Evolutionary conservation across 2,888 invertebrate genomes (phyloP), one percentile per base, ranked within the genome.

Genomic region (Protula sp.): DNA sequence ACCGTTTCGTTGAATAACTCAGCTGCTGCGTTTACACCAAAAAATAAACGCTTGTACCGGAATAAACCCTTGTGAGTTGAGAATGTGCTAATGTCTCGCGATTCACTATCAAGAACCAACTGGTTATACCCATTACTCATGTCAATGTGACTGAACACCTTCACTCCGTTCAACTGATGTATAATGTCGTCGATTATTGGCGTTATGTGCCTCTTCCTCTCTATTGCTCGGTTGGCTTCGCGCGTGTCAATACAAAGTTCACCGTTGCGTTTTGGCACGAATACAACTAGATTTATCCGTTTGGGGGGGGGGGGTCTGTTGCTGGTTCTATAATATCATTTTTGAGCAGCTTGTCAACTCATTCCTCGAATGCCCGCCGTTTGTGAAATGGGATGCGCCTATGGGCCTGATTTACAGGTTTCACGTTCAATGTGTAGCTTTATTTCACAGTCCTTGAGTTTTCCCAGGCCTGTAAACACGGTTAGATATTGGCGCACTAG

Each of bases 241-340:
- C 67, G 52, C 65, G 69, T 69, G 50, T 71, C 66, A 1, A 68
- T 59, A 55, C 69, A 73, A n/a, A 71, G 57, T 38, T 38, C 24
- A 45, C 60, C 61, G 54, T 63, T 54, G 30, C 71, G 67, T 59
- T 69, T n/a, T n/a, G n/a, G n/a, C n/a, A n/a, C n/a, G n/a, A n/a
- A n/a, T n/a, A n/a, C n/a, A n/a, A n/a, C n/a, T 67, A 1, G 70
- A 69, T n/a, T 64, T 70, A n/a, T 67, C 63, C 1, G 71, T 69
- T 1, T 71, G 64, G 3, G 68, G 69, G 24, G 68, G 71, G 70
- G 19, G 67, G 71, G 2, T 68, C 72, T 51, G 59, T 63, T 27
- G 70, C 68, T 45, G 54, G 58, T 50, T 72, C 72, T 24, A 73
- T 73, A 26, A 73, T n/a, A 45, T n/a, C n/a, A n/a, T n/a, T n/a